Base-by-base conservation (phyloP, 2,888 invertebrate genomes). In the Mantis religiosa region DNA sequence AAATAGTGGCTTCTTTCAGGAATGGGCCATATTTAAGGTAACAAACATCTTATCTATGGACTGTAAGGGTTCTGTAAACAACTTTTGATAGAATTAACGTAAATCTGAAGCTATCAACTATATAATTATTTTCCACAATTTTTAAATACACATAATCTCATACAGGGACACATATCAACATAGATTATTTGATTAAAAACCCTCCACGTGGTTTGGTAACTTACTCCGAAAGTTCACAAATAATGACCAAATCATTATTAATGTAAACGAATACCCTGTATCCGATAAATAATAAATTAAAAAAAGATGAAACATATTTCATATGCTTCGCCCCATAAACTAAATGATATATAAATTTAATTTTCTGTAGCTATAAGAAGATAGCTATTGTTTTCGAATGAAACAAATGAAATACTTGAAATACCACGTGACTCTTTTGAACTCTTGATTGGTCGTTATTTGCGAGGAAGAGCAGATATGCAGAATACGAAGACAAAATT, bases 361-460 rank as follows among this genome's bases (percentile, higher is more conserved):
- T 20, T 4, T 20, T 20, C 54, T 71, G 25, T 20, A 71, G 3
- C 54, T 71, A 71, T 25, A 71, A 71, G 4, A 41, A 12, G 12
- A 12, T 41, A 41, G 54, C 54, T 71, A 15, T 71, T 71, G 20
- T 4, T 20, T 71, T 25, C 2, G 6, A 71, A 71, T 20, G 20
- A 20, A 71, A 3, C 6, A 71, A 71, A 3, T 71, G 54, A 71
- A 71, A 71, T 15, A n/a, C 1, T 71, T 71, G 25, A 0, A 20
- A 20, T 1, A 1, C 41, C 54, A 71, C 54, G 54, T 71, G 54
- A 6, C 54, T 71, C 20, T 20, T 71, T 30, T 3, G 12, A 41
- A 41, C 41, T 41, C 41, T n/a, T 82, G 27, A 87, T 88, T 89
- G 89, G 88, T 89, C 89, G 87, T 89, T 89, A 87, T 89, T 89